A percentile compares a stretch with the other conserved stretches of the same genome.
These are phyloP conservation scores for Epizoanthus illoricatus DNA, from an alignment of 92 coral and sea anemone genomes.

Conservation along the genomic window DNA sequence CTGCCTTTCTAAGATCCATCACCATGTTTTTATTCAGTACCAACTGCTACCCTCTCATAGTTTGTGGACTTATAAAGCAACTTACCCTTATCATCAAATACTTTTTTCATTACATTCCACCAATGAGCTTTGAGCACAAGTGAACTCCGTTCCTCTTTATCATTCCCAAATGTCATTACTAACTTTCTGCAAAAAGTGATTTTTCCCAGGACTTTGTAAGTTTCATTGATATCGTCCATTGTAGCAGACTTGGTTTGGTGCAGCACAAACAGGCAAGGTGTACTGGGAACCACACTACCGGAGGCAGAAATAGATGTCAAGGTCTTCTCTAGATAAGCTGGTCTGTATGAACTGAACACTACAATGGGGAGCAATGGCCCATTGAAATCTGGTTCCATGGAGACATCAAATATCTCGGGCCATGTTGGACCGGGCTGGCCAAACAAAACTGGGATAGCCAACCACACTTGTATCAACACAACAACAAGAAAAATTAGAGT, in stretches of 20 bases:
- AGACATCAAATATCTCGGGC: constrained; percentile 69
- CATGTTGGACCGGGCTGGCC: constrained; percentile 63
- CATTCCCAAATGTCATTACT: constrained; percentile 93
- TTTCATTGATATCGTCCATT: constrained; percentile 82
- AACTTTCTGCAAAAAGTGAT: constrained; percentile 89
- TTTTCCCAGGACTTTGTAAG: constrained; percentile 77
- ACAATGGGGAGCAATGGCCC: constrained; percentile 80
- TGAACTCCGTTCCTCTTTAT: constrained; percentile 74
- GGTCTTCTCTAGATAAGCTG: constrained; percentile 81
- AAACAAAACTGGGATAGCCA: constrained; percentile 76
- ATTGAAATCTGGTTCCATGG: constrained; percentile 56
- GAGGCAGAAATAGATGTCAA: constrained; percentile 84
- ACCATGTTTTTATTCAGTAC: not conserved
- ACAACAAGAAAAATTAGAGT: constrained; percentile 74
- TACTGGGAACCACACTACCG: constrained; percentile 72
- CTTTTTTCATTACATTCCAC: constrained; percentile 89
- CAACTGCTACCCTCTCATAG: not conserved
- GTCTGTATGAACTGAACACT: constrained; percentile 86
- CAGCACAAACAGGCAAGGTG: constrained; percentile 87
- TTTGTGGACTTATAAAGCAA: not conserved
- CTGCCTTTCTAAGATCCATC: no score
- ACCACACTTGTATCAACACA: constrained; percentile 71
- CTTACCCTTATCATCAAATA: constrained; percentile 85
- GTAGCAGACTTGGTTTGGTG: constrained; percentile 79
- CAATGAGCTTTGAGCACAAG: constrained; percentile 82